These are phyloP conservation scores for Coccyzus lansbergi DNA, from an alignment of 2,797 vertebrate species.

Conservation along the genomic window DNA sequence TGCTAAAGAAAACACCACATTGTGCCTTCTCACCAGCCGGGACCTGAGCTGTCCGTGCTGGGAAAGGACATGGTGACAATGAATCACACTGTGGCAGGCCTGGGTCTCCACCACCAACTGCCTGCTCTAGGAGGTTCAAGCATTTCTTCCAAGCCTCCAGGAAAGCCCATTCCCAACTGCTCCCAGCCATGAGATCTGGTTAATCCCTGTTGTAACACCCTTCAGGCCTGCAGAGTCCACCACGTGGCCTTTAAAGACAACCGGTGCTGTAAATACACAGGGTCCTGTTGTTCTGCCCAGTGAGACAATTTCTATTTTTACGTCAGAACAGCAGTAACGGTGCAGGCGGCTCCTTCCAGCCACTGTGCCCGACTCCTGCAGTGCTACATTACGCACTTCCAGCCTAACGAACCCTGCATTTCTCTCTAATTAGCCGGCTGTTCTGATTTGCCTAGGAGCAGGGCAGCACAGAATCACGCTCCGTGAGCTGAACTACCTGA, in stretches of 20 bases:
- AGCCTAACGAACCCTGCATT: not conserved
- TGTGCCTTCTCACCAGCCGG: not conserved
- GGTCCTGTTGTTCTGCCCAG: rapidly evolving
- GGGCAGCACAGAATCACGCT: not conserved
- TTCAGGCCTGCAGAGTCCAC: not conserved
- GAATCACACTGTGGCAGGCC: not conserved
- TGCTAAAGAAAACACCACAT: rapidly evolving
- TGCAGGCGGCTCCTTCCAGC: not conserved
- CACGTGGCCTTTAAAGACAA: not conserved
- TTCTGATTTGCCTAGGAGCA: slow-evolving; percentile 30
- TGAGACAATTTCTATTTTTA: not conserved
- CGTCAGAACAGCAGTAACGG: not conserved
- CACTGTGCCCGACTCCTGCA: rapidly evolving
- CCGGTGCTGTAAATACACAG: rapidly evolving
- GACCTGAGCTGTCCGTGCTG: not conserved
- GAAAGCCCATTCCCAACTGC: not conserved
- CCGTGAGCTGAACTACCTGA: too few relatives aligned
- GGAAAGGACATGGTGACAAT: not conserved
- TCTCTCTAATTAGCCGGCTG: not conserved
- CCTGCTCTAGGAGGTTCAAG: not conserved
- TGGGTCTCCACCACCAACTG: not conserved
- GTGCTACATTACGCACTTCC: not conserved
- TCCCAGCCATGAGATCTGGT: not conserved
- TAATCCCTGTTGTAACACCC: not conserved
- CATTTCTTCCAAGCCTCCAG: not conserved